These are phyloP conservation scores for Ailuropoda melanoleuca DNA, from an alignment of 2,113 vertebrate species.

Conservation along the genomic window DNA sequence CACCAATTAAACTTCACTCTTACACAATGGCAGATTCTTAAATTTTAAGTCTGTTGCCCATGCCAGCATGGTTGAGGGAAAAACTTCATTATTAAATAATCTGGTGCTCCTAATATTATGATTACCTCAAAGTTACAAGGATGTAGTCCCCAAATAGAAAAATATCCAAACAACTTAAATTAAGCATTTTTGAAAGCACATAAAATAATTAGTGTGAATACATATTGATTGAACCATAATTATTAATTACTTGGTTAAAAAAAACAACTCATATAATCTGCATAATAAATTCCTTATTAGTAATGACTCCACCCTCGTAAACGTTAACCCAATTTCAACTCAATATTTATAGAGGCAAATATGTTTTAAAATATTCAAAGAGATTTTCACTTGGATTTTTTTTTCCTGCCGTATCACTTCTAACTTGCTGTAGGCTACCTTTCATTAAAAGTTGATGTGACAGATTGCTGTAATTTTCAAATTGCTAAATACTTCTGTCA, in stretches of 20 bases:
- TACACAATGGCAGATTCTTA: neutral
- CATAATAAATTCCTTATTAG: neutral
- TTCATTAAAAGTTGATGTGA: constrained; percentile 70
- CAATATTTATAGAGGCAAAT: neutral
- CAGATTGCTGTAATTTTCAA: constrained; percentile 72
- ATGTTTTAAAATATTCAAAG: constrained; percentile 30
- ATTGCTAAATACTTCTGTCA: constrained; percentile 73
- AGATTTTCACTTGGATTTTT: neutral
- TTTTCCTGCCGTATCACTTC: neutral
- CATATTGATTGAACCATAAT: neutral
- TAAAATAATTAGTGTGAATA: neutral
- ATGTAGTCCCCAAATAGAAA: neutral
- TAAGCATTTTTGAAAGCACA: neutral
- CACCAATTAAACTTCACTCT: neutral
- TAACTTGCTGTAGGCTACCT: constrained; percentile 10
- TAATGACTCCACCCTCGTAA: neutral
- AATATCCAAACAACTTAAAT: neutral
- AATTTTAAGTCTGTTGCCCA: neutral
- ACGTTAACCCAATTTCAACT: neutral
- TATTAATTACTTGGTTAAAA: neutral
- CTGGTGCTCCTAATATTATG: neutral
- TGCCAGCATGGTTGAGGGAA: neutral
- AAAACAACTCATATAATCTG: neutral
- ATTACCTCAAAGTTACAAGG: neutral
- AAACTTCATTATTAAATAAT: neutral